These are phyloP conservation scores for Petrolisthes manimaculis DNA, from an alignment of 2,888 invertebrate genomes.

Conservation along the genomic window DNA sequence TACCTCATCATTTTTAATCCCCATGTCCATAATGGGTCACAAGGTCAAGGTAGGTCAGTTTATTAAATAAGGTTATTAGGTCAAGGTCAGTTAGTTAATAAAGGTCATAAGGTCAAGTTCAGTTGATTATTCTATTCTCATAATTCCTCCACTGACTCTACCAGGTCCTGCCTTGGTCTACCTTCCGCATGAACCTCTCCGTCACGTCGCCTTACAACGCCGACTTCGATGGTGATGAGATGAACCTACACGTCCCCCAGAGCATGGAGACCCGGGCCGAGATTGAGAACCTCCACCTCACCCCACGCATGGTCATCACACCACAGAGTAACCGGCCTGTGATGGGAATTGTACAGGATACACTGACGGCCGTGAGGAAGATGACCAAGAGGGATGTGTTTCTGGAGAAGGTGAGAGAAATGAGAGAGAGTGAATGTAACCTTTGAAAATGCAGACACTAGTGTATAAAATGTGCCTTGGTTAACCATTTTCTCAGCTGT, in stretches of 20 bases:
- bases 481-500: too few species aligned
- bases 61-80: too few species aligned
- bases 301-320: slow-evolving; percentile 97
- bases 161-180: slow-evolving; percentile 96
- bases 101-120: too few species aligned
- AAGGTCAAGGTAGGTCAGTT: too few species aligned
- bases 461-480: too few species aligned
- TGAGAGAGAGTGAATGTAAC: slow-evolving; percentile 1
- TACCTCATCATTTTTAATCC: too few species aligned
- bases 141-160: neutral
- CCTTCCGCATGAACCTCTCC: slow-evolving; percentile 95
- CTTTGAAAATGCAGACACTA: neutral
- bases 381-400: slow-evolving; percentile 99
- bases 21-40: too few species aligned
- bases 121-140: too few species aligned
- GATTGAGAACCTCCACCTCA: slow-evolving; percentile 96
- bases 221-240: slow-evolving; percentile 99
- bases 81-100: too few species aligned
- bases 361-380: slow-evolving; percentile 96
- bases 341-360: slow-evolving; percentile 99
- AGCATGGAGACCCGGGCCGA: slow-evolving; percentile 98
- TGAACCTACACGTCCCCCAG: slow-evolving; percentile 99
- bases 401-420: slow-evolving; percentile 80
- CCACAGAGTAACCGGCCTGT: slow-evolving; percentile 96
- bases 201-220: slow-evolving; percentile 99